phyloP scores from a whole-genome alignment of 2,797 vertebrate species.

The Sebastes vulpes region DNA sequence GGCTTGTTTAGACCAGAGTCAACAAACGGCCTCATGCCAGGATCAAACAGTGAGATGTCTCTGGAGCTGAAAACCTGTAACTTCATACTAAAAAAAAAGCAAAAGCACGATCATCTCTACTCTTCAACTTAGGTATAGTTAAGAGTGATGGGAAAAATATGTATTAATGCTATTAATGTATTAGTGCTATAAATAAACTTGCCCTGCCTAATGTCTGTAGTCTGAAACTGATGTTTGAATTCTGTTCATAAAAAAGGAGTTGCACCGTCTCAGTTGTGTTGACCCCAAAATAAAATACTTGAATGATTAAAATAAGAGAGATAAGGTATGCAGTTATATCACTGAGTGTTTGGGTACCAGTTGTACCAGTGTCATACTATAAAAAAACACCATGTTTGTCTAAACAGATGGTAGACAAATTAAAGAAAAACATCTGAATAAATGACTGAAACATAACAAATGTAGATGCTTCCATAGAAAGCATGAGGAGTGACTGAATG shows the following conservation, averaged over 20 bases:
- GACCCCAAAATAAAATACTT: background rate
- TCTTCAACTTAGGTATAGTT: background rate
- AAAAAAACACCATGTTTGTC: background rate
- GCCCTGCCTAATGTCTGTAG: background rate
- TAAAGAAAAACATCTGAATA: background rate
- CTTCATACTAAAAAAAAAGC: background rate
- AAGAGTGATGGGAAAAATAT: background rate
- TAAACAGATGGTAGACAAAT: background rate
- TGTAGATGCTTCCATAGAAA: background rate
- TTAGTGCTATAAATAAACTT: background rate
- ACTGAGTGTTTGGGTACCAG: too few species aligned
- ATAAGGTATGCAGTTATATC: too few species aligned
- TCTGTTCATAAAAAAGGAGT: background rate
- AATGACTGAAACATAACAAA: background rate
- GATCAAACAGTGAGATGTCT: background rate
- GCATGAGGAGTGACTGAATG: background rate
- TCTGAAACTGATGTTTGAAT: background rate
- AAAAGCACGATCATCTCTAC: background rate
- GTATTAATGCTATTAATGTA: background rate
- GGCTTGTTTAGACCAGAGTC: slow-evolving; percentile 6
- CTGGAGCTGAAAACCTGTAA: background rate
- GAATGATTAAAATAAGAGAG: background rate
- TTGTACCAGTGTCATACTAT: background rate
- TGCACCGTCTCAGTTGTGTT: background rate
- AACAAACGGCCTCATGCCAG: slow-evolving; percentile 7